Base-by-base conservation (phyloP, 1,140 invertebrate species). In the Drosophila athabasca region DNA sequence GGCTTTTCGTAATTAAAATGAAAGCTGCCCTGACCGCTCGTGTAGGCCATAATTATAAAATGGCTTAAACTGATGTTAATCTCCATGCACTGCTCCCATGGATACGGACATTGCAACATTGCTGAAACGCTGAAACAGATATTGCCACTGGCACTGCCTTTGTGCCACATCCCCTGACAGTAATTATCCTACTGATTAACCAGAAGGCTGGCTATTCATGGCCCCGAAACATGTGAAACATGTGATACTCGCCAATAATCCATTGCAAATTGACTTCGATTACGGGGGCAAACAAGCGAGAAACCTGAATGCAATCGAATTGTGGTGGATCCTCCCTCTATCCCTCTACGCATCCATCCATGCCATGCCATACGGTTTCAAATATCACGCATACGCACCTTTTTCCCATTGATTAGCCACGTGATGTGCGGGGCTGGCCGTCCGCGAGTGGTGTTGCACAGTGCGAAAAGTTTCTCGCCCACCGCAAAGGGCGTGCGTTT, bases 381-480 rank as follows among this genome's bases (percentile, higher is more conserved):
- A 62, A 80, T 76, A 69, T 70, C 57, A 81, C 59, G 69, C 55
- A 87, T 88, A 83, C 85, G 94, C 94, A 96, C 96, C 94, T 95
- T 95, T 90, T 95, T 94, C 69, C 95, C 95, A 92, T 97, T 97
- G 85, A 97, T 95, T 74, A 96, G 93, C 96, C 96, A 97, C 53
- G 95, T 96, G 83, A 97, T 94, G 81, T 96, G 94, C 5, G 96
- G 95, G 17, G 95, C 94, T 22, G 96, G 96, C 69, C 94, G 93
- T 2, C 96, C 95, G 1, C 94, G 93, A 19, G 94, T 94, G 43
- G 96, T 96, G 62, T 95, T 95, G 88, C 96, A 96, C 70, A 96
- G 95, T 5, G 95, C 95, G 82, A 96, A 94, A 54, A 97, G 90
- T 73, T 93, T 93, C 72, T 96, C 96, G 45, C 94, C 95, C 3